phyloP scores from a whole-genome alignment of 2,113 vertebrate genomes.

The Pungitius pungitius region DNA sequence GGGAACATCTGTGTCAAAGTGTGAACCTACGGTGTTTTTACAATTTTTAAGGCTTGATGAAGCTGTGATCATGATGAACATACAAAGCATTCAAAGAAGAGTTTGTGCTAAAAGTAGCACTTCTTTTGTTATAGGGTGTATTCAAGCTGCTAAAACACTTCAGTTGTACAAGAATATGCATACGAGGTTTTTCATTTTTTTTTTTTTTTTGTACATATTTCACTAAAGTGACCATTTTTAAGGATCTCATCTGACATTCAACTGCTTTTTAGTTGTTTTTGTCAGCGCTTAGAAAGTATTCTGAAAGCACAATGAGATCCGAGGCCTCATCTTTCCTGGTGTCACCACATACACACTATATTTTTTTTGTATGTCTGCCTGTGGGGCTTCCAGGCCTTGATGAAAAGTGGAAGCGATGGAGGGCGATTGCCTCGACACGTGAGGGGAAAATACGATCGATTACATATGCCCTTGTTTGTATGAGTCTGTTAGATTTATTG shows the following conservation, averaged over 20 bases:
- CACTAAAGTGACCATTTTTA: slow-evolving; percentile 58
- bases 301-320: slow-evolving; percentile 70
- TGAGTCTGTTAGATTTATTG: slow-evolving; percentile 77
- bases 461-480: slow-evolving; percentile 74
- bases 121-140: slow-evolving; percentile 69
- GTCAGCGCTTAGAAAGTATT: slow-evolving; percentile 57
- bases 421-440: slow-evolving; percentile 47
- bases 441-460: slow-evolving; percentile 61
- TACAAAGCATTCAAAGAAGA: slow-evolving; percentile 44
- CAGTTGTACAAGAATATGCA: slow-evolving; percentile 60
- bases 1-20: slow-evolving; percentile 49
- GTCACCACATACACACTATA: slow-evolving; percentile 37
- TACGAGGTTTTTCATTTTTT: slow-evolving; percentile 60
- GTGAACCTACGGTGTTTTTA: slow-evolving; percentile 46
- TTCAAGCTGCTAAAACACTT: slow-evolving; percentile 72
- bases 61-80: slow-evolving; percentile 56
- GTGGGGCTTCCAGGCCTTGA: slow-evolving; percentile 52
- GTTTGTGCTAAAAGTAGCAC: slow-evolving; percentile 77
- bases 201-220: slow-evolving; percentile 63
- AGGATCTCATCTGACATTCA: slow-evolving; percentile 43
- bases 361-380: slow-evolving; percentile 52
- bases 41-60: slow-evolving; percentile 44
- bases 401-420: slow-evolving; percentile 50
- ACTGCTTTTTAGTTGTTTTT: slow-evolving; percentile 54
- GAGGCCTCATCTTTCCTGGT: slow-evolving; percentile 30